Percentiles rank a stretch among this genome's conserved stretches.
Evolutionary conservation across 2,113 vertebrate species (phyloP).

Genomic region (Grallaria varia): DNA sequence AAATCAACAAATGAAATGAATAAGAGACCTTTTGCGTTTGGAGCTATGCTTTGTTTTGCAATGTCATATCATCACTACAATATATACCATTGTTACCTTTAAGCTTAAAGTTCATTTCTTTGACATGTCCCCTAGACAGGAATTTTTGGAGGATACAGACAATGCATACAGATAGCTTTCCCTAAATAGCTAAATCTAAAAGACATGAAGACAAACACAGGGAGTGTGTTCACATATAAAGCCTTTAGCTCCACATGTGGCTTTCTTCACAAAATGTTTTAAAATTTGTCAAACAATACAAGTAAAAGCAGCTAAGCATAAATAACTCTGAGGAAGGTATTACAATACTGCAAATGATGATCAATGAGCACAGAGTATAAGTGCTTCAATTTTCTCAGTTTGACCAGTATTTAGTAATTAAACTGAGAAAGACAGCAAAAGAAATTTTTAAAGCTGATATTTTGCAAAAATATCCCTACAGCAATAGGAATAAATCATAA

Average conservation of each 20-base stretch:
- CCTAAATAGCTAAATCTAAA: not conserved
- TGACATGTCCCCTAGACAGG: not conserved
- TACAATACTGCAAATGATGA: not conserved
- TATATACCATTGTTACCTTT: not conserved
- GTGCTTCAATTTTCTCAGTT: not conserved
- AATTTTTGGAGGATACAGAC: not conserved
- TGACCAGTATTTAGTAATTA: not conserved
- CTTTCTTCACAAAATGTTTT: not conserved
- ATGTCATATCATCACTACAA: not conserved
- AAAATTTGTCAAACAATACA: not conserved
- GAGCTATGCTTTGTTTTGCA: not conserved
- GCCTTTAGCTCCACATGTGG: not conserved
- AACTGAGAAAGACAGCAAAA: not conserved
- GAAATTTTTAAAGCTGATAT: not conserved
- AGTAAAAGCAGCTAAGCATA: not conserved
- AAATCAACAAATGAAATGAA: not conserved
- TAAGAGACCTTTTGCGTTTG: rapidly evolving
- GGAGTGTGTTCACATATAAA: not conserved
- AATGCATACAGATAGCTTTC: not conserved
- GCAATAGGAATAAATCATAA: not conserved
- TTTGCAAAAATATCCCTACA: not conserved
- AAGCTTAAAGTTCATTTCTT: not conserved
- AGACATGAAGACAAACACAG: not conserved
- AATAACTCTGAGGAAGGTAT: not conserved
- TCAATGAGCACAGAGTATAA: not conserved